These are phyloP conservation scores for Borostomias antarcticus DNA, from an alignment of 2,797 vertebrate genomes.

Conservation along the genomic window DNA sequence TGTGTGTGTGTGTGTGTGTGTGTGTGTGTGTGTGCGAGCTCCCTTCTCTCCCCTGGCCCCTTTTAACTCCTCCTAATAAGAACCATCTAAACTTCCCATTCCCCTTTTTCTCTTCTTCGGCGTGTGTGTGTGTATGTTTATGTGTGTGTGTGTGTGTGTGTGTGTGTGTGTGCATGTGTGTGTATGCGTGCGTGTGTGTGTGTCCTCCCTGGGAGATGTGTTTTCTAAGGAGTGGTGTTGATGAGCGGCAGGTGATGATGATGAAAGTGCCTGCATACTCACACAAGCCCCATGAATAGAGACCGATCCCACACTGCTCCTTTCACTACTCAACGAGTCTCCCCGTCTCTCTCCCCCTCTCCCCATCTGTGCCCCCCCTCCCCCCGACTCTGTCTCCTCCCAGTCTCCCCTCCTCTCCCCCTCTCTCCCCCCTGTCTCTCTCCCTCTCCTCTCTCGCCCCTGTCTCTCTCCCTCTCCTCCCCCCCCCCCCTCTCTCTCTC, in stretches of 20 bases:
- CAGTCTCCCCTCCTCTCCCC: neutral
- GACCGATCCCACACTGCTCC: neutral
- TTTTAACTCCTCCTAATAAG: neutral
- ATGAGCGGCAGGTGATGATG: neutral
- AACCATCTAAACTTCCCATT: neutral
- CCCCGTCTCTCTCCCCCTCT: too few species aligned
- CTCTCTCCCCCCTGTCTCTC: neutral
- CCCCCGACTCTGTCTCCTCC: neutral
- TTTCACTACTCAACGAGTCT: neutral
- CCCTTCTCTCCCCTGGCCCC: neutral
- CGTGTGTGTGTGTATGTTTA: too few species aligned
- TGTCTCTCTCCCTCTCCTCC: too few species aligned
- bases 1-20: slow-evolving; percentile 6
- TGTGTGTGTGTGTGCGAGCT: neutral
- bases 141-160: neutral
- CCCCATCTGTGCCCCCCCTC: too few species aligned
- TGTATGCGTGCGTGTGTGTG: neutral
- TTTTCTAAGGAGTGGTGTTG: neutral
- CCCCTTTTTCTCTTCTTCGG: neutral
- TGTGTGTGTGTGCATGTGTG: slow-evolving; percentile 3
- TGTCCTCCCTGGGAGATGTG: neutral
- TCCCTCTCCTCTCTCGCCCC: too few species aligned
- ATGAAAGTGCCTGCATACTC: neutral
- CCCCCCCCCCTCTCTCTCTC: neutral
- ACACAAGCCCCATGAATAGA: neutral